These are phyloP conservation scores for Aplidium turbinatum DNA, from an alignment of 23 tunicate genomes.

Conservation along the genomic window DNA sequence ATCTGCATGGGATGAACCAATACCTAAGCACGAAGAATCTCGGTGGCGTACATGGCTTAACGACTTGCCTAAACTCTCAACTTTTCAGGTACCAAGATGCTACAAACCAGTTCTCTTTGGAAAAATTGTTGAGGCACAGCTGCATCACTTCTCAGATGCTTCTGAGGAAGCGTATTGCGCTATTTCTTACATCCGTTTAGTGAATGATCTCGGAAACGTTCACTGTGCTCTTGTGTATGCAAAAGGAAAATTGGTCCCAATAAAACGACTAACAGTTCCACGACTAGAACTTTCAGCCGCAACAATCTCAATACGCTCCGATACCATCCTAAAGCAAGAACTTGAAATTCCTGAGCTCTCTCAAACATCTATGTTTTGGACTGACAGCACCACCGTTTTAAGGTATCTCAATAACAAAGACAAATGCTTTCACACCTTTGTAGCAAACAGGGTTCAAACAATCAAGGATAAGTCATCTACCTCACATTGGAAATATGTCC, in stretches of 20 bases:
- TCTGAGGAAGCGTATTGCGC: slow-evolving; percentile 49
- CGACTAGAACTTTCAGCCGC: slow-evolving; percentile 40
- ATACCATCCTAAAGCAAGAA: slow-evolving; percentile 17
- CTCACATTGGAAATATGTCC: slow-evolving; percentile 38
- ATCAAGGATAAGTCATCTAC: slow-evolving; percentile 9
- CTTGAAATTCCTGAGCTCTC: background rate
- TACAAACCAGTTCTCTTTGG: slow-evolving; percentile 35
- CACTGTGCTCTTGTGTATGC: slow-evolving; percentile 41
- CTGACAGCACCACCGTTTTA: slow-evolving; percentile 42
- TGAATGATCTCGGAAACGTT: slow-evolving; percentile 1
- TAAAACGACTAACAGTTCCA: slow-evolving; percentile 11
- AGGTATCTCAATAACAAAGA: slow-evolving; percentile 27
- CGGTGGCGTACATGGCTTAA: slow-evolving; percentile 18
- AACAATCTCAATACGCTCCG: slow-evolving; percentile 13
- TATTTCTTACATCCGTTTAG: slow-evolving; percentile 37
- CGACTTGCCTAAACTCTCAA: slow-evolving; percentile 5
- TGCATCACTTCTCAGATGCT: slow-evolving; percentile 63
- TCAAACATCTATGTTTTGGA: background rate
- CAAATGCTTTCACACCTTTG: slow-evolving; percentile 33
- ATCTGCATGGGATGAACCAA: slow-evolving; percentile 42
- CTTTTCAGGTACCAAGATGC: slow-evolving; percentile 31
- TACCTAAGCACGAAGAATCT: background rate
- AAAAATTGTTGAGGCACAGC: background rate
- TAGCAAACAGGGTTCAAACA: slow-evolving; percentile 38
- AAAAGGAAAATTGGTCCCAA: background rate